Conservation (phyloP, 2,113 vertebrate species). For the Austrofundulus limnaeus region DNA sequence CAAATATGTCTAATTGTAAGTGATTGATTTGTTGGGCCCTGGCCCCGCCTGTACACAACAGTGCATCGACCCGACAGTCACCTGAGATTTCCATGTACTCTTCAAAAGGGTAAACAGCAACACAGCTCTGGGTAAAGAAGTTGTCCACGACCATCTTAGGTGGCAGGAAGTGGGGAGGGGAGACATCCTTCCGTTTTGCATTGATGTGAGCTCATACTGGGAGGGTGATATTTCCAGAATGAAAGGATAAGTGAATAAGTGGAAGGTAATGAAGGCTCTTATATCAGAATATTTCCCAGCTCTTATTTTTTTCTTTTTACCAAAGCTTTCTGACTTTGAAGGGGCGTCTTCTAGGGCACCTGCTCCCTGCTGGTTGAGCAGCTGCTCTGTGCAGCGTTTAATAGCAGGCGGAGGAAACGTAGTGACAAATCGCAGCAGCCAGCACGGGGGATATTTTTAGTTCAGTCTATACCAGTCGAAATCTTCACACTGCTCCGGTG, state of each 20-base stretch:
- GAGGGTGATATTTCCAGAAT: conserved; percentile 60
- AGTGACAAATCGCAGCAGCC: conserved; percentile 61
- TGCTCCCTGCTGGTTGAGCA: conserved; percentile 65
- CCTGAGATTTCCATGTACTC: conserved; percentile 71
- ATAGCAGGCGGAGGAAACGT: conserved; percentile 51
- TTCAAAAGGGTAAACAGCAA: conserved; percentile 61
- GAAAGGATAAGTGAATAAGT: conserved; percentile 69
- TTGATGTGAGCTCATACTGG: conserved; percentile 35
- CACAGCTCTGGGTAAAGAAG: conserved; percentile 19
- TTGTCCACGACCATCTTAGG: conserved; percentile 15
- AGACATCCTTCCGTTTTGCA: conserved; percentile 22
- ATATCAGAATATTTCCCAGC: conserved; percentile 53
- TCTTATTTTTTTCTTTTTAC: conserved; percentile 17
- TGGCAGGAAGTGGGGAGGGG: conserved; percentile 28
- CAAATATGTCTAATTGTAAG: conserved; percentile 72
- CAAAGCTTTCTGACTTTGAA: conserved; percentile 60
- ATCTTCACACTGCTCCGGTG: conserved; percentile 36
- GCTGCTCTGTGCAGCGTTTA: conserved; percentile 67
- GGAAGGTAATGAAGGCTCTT: conserved; percentile 54
- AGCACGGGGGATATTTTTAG: conserved; percentile 68
- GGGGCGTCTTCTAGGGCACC: conserved; percentile 48
- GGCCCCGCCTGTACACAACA: conserved; percentile 19
- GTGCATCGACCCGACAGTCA: conserved; percentile 68
- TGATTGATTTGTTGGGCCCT: conserved; percentile 72
- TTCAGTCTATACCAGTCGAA: conserved; percentile 53